phyloP scores from a whole-genome alignment of 2,113 vertebrate species.

The Coptodon bakossiorum region DNA sequence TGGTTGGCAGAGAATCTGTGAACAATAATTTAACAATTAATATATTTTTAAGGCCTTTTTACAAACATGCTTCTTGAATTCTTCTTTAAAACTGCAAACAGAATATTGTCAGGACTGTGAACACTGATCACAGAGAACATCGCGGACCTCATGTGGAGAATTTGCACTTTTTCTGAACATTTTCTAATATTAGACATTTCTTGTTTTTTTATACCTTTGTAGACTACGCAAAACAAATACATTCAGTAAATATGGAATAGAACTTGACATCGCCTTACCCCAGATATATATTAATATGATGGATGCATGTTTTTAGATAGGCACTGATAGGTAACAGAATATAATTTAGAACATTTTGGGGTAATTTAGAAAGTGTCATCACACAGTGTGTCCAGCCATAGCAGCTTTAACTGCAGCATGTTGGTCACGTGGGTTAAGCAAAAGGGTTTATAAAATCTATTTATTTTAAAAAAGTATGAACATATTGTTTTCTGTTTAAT shows the following conservation, averaged over 20 bases:
- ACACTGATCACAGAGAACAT: neutral
- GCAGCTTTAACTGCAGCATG: neutral
- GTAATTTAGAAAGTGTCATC: neutral
- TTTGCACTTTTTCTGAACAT: neutral
- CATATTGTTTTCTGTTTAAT: neutral
- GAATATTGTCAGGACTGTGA: neutral
- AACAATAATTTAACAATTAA: accelerated
- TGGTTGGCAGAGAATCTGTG: neutral
- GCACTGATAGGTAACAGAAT: neutral
- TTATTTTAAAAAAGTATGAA: neutral
- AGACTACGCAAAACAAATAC: accelerated
- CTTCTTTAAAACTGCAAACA: neutral
- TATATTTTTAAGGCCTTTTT: neutral
- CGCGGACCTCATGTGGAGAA: neutral
- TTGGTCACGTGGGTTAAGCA: neutral
- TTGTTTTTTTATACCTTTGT: neutral
- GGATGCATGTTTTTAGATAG: accelerated
- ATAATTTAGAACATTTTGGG: neutral
- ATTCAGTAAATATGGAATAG: neutral
- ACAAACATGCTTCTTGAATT: neutral
- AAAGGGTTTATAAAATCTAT: neutral
- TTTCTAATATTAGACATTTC: neutral
- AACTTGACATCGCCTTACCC: neutral
- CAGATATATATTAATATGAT: neutral
- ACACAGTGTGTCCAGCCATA: neutral